phyloP scores from a whole-genome alignment of 2,113 vertebrate species.

The Aegotheles bennettii region DNA sequence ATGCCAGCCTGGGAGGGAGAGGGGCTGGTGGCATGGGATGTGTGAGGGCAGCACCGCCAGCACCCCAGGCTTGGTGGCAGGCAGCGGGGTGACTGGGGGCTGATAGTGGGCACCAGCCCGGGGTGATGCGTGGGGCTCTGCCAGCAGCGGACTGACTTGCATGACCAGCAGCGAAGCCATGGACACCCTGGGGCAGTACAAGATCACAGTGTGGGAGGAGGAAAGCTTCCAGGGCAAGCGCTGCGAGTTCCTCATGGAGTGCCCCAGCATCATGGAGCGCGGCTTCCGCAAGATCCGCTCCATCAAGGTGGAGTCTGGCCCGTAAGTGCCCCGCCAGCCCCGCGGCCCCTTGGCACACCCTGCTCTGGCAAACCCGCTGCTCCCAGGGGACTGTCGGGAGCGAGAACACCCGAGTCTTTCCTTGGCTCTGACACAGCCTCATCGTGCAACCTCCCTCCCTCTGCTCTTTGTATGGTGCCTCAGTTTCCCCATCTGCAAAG shows the following conservation, averaged over 20 bases:
- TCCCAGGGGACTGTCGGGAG: background rate
- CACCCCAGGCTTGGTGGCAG: background rate
- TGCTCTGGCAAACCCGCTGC: background rate
- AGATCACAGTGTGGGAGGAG: conserved; percentile 94
- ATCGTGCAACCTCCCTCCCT: accelerated
- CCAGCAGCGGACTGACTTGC: conserved; percentile 23
- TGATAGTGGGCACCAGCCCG: background rate
- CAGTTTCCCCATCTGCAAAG: background rate
- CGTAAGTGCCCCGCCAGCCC: conserved; percentile 77
- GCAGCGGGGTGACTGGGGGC: background rate
- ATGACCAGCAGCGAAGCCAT: conserved; percentile 91
- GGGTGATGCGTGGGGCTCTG: background rate
- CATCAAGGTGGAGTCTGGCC: conserved; percentile 91
- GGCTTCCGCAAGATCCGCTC: conserved; percentile 94
- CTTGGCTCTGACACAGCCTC: background rate
- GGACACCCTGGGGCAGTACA: conserved; percentile 87
- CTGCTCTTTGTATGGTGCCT: background rate
- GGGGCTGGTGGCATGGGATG: accelerated
- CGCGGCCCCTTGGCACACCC: background rate
- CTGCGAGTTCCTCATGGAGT: conserved; percentile 91
- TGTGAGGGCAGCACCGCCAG: accelerated
- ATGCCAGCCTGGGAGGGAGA: background rate
- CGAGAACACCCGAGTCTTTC: background rate
- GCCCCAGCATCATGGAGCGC: conserved; percentile 90
- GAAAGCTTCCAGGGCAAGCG: conserved; percentile 96